Evolutionary conservation across 2,888 invertebrate genomes (phyloP), one percentile per base, ranked within the genome.

Genomic region (Protonemura montana): DNA sequence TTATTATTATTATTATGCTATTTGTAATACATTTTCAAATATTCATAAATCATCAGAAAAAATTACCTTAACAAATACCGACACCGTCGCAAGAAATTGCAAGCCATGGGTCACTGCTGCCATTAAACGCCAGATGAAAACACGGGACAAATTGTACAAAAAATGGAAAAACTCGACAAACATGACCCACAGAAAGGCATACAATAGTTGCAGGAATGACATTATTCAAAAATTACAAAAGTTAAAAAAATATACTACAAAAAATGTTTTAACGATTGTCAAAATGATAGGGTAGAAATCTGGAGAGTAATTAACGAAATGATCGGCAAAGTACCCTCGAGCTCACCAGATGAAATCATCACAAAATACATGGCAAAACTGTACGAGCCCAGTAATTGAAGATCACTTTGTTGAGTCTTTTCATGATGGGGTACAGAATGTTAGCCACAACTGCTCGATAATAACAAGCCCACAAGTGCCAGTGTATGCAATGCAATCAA

Each of bases 221-320:
- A 59, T 59, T 59, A 59, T 59, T 59, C 13, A 59, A 59, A 59
- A 10, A 59, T 59, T 59, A 59, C 21, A 81, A n/a, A 29, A 81
- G 7, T 81, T 81, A 83, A 83, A 30, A 83, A 28, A 29, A 83
- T 5, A 83, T 41, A 29, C 6, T 83, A 83, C 42, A 83, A 26
- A 83, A 83, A 83, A 30, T 83, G 35, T 83, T 29, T 29, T 41
- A 10, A 30, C 30, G 35, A 27, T 83, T 83, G 30, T 83, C 59
- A 59, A 59, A 59, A 59, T 59, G 59, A 59, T 21, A 59, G 59
- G 16, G 3, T 2, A 59, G 59, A 59, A 21, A 59, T 21, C 13
- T 59, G 59, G 59, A 59, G 59, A 21, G 59, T 59, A 59, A 59
- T 59, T 59, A 59, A 13, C 59, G 21, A 59, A 13, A 21, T 59